These are phyloP conservation scores for Charadrius vociferus DNA, from an alignment of 2,113 vertebrate genomes.

Conservation along the genomic window DNA sequence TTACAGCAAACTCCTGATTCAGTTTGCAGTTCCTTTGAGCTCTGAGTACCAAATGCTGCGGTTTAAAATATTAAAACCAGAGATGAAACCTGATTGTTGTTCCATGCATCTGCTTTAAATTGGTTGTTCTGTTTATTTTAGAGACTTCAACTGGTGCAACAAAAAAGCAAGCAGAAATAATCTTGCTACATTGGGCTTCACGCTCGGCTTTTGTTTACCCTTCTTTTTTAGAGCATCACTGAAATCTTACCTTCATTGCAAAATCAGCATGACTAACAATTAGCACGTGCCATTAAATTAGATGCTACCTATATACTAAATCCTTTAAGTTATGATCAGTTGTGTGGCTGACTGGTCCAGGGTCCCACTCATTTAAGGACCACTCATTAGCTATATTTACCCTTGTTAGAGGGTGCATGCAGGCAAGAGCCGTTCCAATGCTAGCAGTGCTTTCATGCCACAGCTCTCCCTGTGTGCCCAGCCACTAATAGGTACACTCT, in stretches of 20 bases:
- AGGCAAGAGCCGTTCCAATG: not conserved
- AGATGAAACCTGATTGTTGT: constrained; percentile 27
- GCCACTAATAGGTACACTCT: not conserved
- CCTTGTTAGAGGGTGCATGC: not conserved
- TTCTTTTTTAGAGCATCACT: not conserved
- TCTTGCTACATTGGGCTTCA: not conserved
- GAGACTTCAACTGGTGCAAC: constrained; percentile 22
- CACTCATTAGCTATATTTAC: not conserved
- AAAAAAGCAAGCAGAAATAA: constrained; percentile 7
- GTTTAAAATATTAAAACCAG: constrained; percentile 63
- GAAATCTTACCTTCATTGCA: not conserved
- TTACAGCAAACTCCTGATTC: constrained; percentile 14
- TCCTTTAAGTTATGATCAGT: not conserved
- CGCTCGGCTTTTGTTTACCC: not conserved
- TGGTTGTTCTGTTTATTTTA: constrained; percentile 53
- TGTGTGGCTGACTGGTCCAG: not conserved
- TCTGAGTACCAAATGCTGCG: constrained; percentile 6
- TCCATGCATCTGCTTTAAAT: constrained; percentile 65
- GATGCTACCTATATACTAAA: not conserved
- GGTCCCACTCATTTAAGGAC: not conserved
- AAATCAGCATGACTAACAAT: not conserved
- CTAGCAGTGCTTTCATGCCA: not conserved
- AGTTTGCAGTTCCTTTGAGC: constrained; percentile 37
- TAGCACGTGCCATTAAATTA: not conserved
- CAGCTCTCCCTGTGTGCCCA: not conserved